Evolutionary conservation across 1,140 invertebrate genomes (phyloP), one percentile per base, ranked within the genome.

Genomic region (Drosophila albomicans): DNA sequence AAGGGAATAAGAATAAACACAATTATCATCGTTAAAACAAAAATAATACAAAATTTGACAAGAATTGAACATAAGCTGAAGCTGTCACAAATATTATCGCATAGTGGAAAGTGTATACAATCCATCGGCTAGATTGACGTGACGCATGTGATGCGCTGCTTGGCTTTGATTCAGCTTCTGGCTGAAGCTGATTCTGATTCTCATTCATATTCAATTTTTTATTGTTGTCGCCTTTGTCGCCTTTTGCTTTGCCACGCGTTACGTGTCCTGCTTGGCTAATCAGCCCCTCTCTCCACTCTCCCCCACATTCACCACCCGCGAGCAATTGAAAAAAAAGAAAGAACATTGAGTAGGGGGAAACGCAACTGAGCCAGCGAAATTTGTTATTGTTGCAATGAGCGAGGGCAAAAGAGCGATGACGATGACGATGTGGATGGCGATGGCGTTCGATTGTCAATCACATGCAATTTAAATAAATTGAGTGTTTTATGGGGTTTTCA

Each of bases 381-480:
- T 66, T 59, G 52, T 61, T 74, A 68, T 68, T 61, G 52, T 49
- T 74, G 38, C 52, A 65, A 52, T 49, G 62, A 30, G 30, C n/a
- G 8, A 61, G 57, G 11, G 51, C 58, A 51, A 54, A 48, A 25
- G 20, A 25, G 20, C 20, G 20, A 25, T 25, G 20, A 25, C 20
- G 20, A 25, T 32, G 30, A 25, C 20, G 20, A 25, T 32, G 30
- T 32, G 30, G 30, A 32, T 32, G 61, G 61, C 49, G 62, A 52
- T 20, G 58, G 35, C 32, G 35, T 70, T 75, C 71, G 75, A 86
- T 86, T 86, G 85, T 89, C 85, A 89, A 89, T 89, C 85, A 82
- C 69, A 81, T 89, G 81, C 85, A 89, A 89, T 89, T 89, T 89
- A 89, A 89, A 89, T 85, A 89, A 89, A 89, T 89, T 90, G 85